Base-by-base conservation (phyloP, 1,140 invertebrate species). In the Trichomalopsis sarcophagae region DNA sequence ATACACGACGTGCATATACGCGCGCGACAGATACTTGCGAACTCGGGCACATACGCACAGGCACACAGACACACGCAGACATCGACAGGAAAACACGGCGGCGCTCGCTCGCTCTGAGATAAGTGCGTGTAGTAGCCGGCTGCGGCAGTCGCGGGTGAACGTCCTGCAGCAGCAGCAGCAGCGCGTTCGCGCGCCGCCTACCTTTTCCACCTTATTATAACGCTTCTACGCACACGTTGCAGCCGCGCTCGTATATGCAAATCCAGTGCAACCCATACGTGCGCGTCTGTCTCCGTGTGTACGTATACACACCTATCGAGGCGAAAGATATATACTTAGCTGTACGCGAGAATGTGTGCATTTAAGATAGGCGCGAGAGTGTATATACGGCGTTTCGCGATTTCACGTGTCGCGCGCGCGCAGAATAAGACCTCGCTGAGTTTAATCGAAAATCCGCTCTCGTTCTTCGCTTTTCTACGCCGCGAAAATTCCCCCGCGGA, bases 191-290 rank as follows among this genome's bases (percentile, higher is more conserved):
- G 71, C 83, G 78, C 87, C 88, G 87, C 88, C 88, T 90, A 90
- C 89, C 86, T 86, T 81, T 80, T 78, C 40, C 74, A 86, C 78
- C 87, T 91, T 90, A 89, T 91, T 91, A 90, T 84, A 85, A 89
- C 85, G 73, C 82, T 17, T 68, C 55, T 77, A 75, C 81, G 33
- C 55, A 68, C 44, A 36, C 55, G 44, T 27, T 27, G 27, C 69
- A 13, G 1, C 7, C 47, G 6, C 7, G 7, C 66, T 27, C 71
- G 33, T 75, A 80, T 62, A n/a, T 84, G 82, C 76, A 84, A 84
- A 84, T 76, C 21, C 55, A n/a, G 55, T 7, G 55, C 17, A n/a
- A 7, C 14, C 14, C 30, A 44, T 75, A 23, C 40, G 23, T 33
- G 55, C 55, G 14, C 9, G 44, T 50, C 44, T n/a, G 77, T 55